Base-by-base conservation (phyloP, 2,888 invertebrate genomes). In the Sminthurides aquaticus region DNA sequence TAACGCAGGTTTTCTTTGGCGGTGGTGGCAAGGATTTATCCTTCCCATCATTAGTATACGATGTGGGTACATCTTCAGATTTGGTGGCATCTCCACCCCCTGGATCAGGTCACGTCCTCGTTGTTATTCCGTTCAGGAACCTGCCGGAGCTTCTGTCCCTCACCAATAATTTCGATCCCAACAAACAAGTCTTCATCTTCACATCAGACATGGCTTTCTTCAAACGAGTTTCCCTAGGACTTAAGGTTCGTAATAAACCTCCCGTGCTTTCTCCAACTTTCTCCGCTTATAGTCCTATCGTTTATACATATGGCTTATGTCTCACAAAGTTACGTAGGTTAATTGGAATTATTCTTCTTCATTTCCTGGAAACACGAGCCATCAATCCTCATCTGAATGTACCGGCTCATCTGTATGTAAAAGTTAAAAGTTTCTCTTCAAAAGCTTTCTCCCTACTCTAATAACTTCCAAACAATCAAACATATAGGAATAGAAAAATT, bases 51-150 rank as follows among this genome's bases (percentile, higher is more conserved):
- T 49, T 73, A 3, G 28, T 71, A 1, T 70, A 66, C 34, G 68
- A 73, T 22, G 66, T 73, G 22, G 73, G 73, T 57, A 71, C 70
- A 11, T 69, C 71, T 2, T 65, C 57, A 5, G 66, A 68, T 15
- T 25, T 72, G 22, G 58, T 73, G 5, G 67, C 69, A 2, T 54
- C 54, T 8, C 48, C 63, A 3, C 55, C 20, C 2, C n/a, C 56
- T 22, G 68, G 67, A 1, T 43, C 64, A 15, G 73, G 73, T 18
- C 68, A 70, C 34, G 24, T 72, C 24, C 64, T 72, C 3, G 52
- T 68, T 26, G 57, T 71, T 15, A 65, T 74, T 49, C 69, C 73
- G 2, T 72, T 66, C 63, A 57, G 73, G 28, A 69, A 66, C 34
- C n/a, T 18, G 5, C 25, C 60, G 0, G 72, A 74, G 27, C 63